A percentile compares a stretch with the other conserved stretches of the same genome.
These are phyloP conservation scores for Lontra canadensis DNA, from an alignment of 2,113 vertebrate genomes.

Conservation along the genomic window DNA sequence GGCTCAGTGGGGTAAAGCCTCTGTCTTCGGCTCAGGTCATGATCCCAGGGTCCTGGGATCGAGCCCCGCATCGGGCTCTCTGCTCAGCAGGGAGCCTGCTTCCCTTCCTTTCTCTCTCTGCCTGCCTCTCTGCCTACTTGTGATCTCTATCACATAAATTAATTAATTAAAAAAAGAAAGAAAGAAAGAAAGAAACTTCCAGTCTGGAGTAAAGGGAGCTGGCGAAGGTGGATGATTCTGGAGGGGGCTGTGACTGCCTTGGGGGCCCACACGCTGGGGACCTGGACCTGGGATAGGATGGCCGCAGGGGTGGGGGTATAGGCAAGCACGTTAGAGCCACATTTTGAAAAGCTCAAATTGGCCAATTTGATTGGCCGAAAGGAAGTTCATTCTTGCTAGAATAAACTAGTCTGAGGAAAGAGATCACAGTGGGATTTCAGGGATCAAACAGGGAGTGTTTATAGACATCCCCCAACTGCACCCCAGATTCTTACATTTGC, in stretches of 20 bases:
- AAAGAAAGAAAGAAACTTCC: background rate
- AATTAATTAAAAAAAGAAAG: no score
- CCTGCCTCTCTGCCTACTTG: no score
- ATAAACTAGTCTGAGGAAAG: background rate
- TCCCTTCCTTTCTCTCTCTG: no score
- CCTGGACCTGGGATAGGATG: background rate
- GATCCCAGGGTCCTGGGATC: no score
- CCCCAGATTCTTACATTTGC: background rate
- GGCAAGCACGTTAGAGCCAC: background rate
- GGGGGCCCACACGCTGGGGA: background rate
- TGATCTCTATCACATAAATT: no score
- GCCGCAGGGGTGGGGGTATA: accelerated
- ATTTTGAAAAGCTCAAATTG: background rate
- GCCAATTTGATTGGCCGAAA: background rate
- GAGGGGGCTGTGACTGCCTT: no score
- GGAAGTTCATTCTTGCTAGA: background rate
- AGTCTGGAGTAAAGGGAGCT: background rate
- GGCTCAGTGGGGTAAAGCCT: no score
- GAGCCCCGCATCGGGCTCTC: no score
- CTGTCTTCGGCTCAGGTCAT: no score
- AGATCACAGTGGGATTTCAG: background rate
- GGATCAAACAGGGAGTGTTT: background rate
- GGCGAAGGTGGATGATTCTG: background rate
- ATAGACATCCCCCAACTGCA: background rate
- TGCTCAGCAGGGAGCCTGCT: no score